Conservation (phyloP, 2,888 invertebrate species). For the Erpobdella octoculata region DNA sequence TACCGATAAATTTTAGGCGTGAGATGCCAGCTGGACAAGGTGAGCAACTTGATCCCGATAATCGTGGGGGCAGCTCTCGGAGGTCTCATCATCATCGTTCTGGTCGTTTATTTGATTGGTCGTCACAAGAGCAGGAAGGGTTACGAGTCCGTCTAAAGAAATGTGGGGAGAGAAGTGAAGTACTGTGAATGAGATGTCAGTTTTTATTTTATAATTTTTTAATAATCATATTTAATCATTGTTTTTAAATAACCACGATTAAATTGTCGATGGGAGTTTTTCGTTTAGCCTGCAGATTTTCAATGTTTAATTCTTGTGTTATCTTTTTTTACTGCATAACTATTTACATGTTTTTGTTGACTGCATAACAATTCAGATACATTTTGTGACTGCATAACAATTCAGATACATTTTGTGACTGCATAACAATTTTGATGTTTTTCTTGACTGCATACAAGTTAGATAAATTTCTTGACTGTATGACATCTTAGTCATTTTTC, state of each 20-base stretch:
- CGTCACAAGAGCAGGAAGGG: conserved; percentile 56
- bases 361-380: too few species aligned
- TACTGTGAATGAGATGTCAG: background rate
- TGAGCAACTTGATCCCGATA: conserved; percentile 84
- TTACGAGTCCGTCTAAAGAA: conserved; percentile 45
- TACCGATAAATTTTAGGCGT: conserved; percentile 29
- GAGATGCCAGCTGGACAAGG: conserved; percentile 47
- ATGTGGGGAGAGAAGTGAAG: background rate
- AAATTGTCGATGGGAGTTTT: too few species aligned
- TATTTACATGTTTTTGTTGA: too few species aligned
- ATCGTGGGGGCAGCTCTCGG: conserved; percentile 89
- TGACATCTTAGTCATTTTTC: too few species aligned
- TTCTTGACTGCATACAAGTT: too few species aligned
- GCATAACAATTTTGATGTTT: too few species aligned
- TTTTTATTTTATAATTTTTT: background rate
- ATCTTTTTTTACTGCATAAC: too few species aligned
- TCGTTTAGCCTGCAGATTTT: too few species aligned
- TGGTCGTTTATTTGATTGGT: conserved; percentile 84
- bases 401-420: too few species aligned
- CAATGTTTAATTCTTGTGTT: too few species aligned
- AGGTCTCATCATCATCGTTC: conserved; percentile 77
- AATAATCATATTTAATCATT: background rate
- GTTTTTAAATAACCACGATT: background rate
- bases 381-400: too few species aligned
- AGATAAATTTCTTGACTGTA: too few species aligned